Conservation (phyloP, 2,797 vertebrate genomes). For the Xyrichtys novacula region DNA sequence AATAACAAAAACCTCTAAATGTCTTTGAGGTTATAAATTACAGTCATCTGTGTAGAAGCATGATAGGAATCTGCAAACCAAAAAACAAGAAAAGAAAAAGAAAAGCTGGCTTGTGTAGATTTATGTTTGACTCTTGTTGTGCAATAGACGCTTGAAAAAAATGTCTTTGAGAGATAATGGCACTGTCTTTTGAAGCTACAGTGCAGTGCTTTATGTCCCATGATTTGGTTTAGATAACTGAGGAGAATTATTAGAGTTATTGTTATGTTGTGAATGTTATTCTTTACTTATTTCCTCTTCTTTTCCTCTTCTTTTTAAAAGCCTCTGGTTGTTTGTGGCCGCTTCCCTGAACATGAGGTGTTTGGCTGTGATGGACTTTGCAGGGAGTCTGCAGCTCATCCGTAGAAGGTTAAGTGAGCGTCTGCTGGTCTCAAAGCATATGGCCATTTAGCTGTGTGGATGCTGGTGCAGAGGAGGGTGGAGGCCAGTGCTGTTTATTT, state of each 20-base stretch:
- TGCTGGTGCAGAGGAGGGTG: conserved; percentile 46
- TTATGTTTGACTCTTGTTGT: background rate
- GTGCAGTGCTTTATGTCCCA: background rate
- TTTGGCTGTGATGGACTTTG: conserved; percentile 55
- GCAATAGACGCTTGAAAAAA: background rate
- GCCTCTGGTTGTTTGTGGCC: conserved; percentile 7
- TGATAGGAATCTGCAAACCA: no score
- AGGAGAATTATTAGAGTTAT: background rate
- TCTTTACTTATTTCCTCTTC: background rate
- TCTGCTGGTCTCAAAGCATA: conserved; percentile 74
- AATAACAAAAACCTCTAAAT: no score
- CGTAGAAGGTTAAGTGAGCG: conserved; percentile 77
- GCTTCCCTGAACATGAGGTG: conserved; percentile 50
- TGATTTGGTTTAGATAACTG: background rate
- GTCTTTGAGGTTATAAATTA: no score
- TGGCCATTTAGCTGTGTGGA: conserved; percentile 67
- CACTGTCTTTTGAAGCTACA: background rate
- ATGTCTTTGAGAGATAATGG: conserved; percentile 7
- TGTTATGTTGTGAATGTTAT: no score
- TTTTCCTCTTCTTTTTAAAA: background rate
- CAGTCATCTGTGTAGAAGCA: no score
- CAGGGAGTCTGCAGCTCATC: conserved; percentile 44
- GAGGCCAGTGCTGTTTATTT: conserved; percentile 66
- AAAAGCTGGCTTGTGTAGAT: no score
- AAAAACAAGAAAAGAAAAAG: no score